Evolutionary conservation across 2,797 vertebrate species (phyloP).

Genomic region (Pangasius macronema): DNA sequence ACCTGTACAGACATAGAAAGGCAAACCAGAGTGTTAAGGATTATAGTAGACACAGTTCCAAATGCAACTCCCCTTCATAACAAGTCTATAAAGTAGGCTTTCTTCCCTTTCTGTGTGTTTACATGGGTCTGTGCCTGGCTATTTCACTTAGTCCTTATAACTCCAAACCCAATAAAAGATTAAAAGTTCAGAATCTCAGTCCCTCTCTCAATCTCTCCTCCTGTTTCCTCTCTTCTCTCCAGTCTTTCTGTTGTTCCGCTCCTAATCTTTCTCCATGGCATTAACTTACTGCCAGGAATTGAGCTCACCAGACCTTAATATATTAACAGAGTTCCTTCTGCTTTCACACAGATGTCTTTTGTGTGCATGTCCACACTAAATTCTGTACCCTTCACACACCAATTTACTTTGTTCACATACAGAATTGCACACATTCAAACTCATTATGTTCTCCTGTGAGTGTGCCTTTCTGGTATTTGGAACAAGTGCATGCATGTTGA

Average conservation of each 20-base stretch:
- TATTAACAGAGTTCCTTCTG: slow-evolving; percentile 10
- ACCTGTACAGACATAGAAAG: not conserved
- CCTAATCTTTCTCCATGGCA: not conserved
- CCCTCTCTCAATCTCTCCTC: slow-evolving; percentile 48
- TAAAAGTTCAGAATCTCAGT: slow-evolving; percentile 68
- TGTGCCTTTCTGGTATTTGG: not conserved
- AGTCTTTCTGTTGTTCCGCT: not conserved
- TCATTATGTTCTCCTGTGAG: not conserved
- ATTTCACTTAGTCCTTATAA: slow-evolving; percentile 74
- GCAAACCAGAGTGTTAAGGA: not conserved
- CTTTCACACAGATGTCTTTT: slow-evolving; percentile 5
- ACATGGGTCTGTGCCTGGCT: slow-evolving; percentile 56
- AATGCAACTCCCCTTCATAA: not conserved
- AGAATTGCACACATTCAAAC: not conserved
- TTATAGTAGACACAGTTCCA: not conserved
- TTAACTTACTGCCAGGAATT: slow-evolving; percentile 26
- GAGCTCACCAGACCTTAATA: slow-evolving; percentile 42
- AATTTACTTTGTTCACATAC: not conserved
- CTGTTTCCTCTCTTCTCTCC: not conserved
- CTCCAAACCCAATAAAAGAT: slow-evolving; percentile 74
- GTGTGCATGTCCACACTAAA: not conserved
- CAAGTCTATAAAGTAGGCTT: not conserved
- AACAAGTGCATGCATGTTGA: not conserved
- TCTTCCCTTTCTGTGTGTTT: not conserved
- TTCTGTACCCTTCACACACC: not conserved